Conservation (phyloP, 2,113 vertebrate genomes). For the Hydrolagus affinis region DNA sequence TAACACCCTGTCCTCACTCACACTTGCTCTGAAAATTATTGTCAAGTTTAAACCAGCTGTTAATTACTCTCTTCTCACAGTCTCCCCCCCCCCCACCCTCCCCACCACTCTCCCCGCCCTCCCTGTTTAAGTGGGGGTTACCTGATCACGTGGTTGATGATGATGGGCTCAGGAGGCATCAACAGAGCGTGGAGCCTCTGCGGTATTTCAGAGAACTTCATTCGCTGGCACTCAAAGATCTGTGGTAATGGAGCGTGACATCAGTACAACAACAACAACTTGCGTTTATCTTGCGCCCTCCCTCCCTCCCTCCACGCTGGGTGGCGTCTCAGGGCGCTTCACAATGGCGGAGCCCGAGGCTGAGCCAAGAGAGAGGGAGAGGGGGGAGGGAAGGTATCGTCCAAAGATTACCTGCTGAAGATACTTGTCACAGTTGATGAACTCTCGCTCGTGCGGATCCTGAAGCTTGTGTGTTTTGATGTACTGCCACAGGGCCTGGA, state of each 20-base stretch:
- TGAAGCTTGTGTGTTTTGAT: conserved; percentile 85
- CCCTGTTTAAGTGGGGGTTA: conserved; percentile 39
- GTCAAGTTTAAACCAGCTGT: too few species aligned
- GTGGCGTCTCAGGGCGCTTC: too few species aligned
- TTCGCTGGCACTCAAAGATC: conserved; percentile 77
- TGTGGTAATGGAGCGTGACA: conserved; percentile 37
- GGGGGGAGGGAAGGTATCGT: too few species aligned
- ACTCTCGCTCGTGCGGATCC: conserved; percentile 79
- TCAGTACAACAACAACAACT: neutral
- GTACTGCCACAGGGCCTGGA: conserved; percentile 82
- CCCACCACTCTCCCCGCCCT: too few species aligned
- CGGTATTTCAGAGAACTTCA: conserved; percentile 84
- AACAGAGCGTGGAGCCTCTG: conserved; percentile 84
- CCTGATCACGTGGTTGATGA: conserved; percentile 98
- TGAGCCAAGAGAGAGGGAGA: too few species aligned
- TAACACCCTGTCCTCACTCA: too few species aligned
- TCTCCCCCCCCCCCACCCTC: too few species aligned
- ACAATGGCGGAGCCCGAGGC: too few species aligned
- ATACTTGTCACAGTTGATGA: conserved; percentile 81
- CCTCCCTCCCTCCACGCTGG: too few species aligned
- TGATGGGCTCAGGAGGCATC: conserved; percentile 98
- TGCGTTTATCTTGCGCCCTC: too few species aligned
- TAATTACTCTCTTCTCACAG: too few species aligned
- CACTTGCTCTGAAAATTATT: too few species aligned
- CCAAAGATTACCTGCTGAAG: conserved; percentile 72